phyloP scores from a whole-genome alignment of 2,888 invertebrate genomes.

The Caenorhabditis zanzibari region DNA sequence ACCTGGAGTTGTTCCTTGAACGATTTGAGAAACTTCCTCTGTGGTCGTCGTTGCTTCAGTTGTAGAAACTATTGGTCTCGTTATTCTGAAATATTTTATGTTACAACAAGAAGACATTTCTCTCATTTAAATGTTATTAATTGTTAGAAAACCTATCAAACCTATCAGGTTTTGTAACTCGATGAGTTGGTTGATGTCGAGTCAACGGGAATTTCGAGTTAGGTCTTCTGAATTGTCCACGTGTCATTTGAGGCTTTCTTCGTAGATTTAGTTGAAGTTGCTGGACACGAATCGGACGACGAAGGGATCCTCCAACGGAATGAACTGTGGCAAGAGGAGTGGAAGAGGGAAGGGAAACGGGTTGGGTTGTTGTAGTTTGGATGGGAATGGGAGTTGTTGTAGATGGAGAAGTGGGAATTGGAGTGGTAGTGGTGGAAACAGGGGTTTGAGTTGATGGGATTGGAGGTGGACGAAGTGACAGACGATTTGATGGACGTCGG shows the following conservation, averaged over 20 bases:
- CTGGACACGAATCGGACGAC: slow-evolving; percentile 42
- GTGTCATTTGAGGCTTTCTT: slow-evolving; percentile 53
- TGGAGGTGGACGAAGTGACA: slow-evolving; percentile 21
- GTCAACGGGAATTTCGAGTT: slow-evolving; percentile 27
- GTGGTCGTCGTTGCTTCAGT: slow-evolving; percentile 27
- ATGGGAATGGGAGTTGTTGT: slow-evolving; percentile 23
- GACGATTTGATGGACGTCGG: slow-evolving; percentile 29
- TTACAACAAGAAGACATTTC: background rate
- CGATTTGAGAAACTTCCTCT: background rate
- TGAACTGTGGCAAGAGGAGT: slow-evolving; percentile 12
- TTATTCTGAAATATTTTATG: slow-evolving; percentile 38
- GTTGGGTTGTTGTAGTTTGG: slow-evolving; percentile 8
- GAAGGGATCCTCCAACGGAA: slow-evolving; percentile 38
- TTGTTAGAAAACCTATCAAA: slow-evolving; percentile 46
- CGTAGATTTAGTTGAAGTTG: slow-evolving; percentile 45
- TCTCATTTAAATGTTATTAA: background rate
- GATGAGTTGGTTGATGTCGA: slow-evolving; percentile 55
- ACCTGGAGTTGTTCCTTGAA: slow-evolving; percentile 25
- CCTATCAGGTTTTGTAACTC: slow-evolving; percentile 54
- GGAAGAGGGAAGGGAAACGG: slow-evolving; percentile 11
- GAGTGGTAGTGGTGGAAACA: slow-evolving; percentile 19
- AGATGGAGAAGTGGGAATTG: slow-evolving; percentile 12
- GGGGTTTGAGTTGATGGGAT: slow-evolving; percentile 9
- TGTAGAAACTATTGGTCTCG: slow-evolving; percentile 24
- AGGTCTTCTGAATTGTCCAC: slow-evolving; percentile 50